Base-by-base conservation (phyloP, 2,113 vertebrate species). In the Solea solea region DNA sequence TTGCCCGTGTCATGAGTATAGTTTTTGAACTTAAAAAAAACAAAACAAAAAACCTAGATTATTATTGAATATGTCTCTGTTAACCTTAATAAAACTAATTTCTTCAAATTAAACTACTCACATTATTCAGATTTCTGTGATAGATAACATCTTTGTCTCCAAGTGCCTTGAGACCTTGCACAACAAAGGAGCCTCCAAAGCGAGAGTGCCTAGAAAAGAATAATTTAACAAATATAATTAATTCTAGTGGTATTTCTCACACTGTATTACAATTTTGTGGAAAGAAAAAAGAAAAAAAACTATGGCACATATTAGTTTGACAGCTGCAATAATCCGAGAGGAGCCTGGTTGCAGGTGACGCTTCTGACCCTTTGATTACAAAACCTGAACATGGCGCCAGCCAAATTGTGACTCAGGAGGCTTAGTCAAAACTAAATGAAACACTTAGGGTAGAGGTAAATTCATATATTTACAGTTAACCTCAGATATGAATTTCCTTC, bases 1-100 rank as follows among this genome's bases (percentile, higher is more conserved):
- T 99, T 99, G 28, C 96, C 96, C 57, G 89, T 54, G 76, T 99
- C 97, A 0, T 97, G 96, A 83, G 90, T 96, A 75, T 97, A 97
- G 86, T 94, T 94, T 82, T 93, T 96, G 72, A 97, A 94, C 97
- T 99, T 54, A 48, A 16, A 42, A 51, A 51, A 15, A 9, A 15
- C 3, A 12, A 40, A 45, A 42, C 2, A 3, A 52, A 10, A 45
- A 5, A 45, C 10, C 14, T 13, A 13, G 14, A 14, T 5, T 11
- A 10, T 13, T 5, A 48, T 5, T 4, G 40, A 42, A 25, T 21
- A 59, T 21, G 52, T 9, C 0, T 61, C 9, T 41, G 5, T 5
- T 15, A 12, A 11, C 7, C 40, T 42, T 0, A 48, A 1, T 4
- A 4, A 56, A 48, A 5, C 6, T 27, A 14, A 55, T 3, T 55